These are phyloP conservation scores for Loriculus beryllinus DNA, from an alignment of 2,797 vertebrate genomes.

Conservation along the genomic window DNA sequence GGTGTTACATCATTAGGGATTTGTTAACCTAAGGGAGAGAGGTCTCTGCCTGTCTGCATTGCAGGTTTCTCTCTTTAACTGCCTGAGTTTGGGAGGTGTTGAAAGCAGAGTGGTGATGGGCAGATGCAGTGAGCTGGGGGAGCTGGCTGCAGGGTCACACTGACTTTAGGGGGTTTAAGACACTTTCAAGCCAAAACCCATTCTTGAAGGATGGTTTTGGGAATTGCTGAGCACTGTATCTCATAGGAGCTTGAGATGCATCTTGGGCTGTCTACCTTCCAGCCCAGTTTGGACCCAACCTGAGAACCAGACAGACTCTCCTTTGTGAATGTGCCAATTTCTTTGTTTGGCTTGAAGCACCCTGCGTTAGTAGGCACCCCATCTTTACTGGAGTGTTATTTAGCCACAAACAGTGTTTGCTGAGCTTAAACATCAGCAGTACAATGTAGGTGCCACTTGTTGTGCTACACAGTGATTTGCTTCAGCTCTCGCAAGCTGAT, in stretches of 20 bases:
- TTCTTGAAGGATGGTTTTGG: background rate
- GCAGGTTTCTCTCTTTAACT: background rate
- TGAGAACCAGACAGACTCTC: background rate
- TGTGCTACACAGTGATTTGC: rapidly evolving
- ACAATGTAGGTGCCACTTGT: background rate
- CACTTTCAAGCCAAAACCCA: background rate
- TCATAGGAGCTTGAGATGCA: background rate
- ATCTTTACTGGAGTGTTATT: background rate
- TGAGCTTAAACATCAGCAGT: background rate
- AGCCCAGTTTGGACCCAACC: background rate
- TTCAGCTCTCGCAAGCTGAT: background rate
- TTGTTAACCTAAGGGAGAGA: background rate
- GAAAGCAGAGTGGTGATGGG: background rate
- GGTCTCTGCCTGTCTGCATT: background rate
- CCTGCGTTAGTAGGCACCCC: rapidly evolving
- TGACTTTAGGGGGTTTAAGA: background rate
- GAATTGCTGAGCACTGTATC: background rate
- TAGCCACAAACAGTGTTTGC: rapidly evolving
- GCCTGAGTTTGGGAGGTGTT: background rate
- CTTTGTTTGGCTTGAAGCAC: background rate
- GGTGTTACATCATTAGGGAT: background rate
- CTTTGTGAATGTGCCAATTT: background rate
- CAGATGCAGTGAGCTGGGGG: background rate
- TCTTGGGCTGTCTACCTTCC: background rate
- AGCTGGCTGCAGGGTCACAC: rapidly evolving